Evolutionary conservation across 2,888 invertebrate species (phyloP), one percentile per base, ranked within the genome.

Genomic region (Pachliopta kotzebuea): DNA sequence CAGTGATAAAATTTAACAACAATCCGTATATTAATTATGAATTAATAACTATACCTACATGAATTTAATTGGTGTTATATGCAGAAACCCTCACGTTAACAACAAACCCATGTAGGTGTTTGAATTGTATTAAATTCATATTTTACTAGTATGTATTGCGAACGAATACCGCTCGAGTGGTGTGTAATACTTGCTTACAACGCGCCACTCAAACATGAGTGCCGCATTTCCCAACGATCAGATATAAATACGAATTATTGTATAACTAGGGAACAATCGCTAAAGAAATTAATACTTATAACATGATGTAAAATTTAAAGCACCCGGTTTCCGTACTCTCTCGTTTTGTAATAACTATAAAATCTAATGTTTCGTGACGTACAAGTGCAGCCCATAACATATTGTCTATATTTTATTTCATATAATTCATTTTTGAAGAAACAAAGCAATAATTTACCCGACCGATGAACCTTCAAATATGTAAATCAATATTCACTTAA

Each of bases 301-400:
- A 88, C 85, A 85, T 85, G 89, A 86, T 90, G 86, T 90, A 88
- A 85, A 90, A 85, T 90, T 89, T 90, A 90, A 89, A 91, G 90
- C 90, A 91, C 90, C 90, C 88, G 89, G 90, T 89, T 90, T 88
- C 83, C 87, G 80, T 86, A 90, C 89, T 90, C 90, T 90, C 90
- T 90, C 90, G 82, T 87, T 84, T 85, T 89, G 87, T 85, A 86
- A 84, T 90, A 85, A 85, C 80, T 89, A 88, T 87, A 87, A 85
- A 88, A 84, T 86, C 81, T 81, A 79, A 80, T 78, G 76, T 81
- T 83, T 79, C 81, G 78, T 85, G 82, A 82, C 77, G 83, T 82
- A 82, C 83, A 83, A 80, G 76, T 85, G n/a, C n/a, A 86, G 85
- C 81, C 85, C 87, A 78, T 84, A 82, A 72, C 78, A 86, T 90